Evolutionary conservation across 2,888 invertebrate species (phyloP), one percentile per base, ranked within the genome.

Genomic region (Macrosoma leucophasiata): DNA sequence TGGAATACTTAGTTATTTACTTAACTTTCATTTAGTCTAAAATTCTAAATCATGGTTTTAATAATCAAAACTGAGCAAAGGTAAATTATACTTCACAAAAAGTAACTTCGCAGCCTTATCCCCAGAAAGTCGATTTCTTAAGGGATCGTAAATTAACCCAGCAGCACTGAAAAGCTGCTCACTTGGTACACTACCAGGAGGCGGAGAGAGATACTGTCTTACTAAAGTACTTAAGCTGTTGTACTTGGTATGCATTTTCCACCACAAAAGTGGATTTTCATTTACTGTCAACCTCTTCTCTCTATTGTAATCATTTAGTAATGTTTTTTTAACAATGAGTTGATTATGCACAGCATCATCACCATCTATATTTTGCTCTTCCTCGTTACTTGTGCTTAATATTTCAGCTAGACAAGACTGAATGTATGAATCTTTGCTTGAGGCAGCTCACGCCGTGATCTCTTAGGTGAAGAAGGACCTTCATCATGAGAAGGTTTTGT

Each of bases 91-190:
- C 25, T 48, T 47, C 7, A 46, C 10, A 26, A 52, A 49, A 37
- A 49, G 41, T 37, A 48, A 41, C 35, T 46, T 46, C 29, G 43
- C 24, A 37, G 41, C 42, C 42, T 46, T 49, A 24, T 48, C 50
- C 29, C 40, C 43, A 1, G 46, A 34, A 33, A 48, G 39, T 41
- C 43, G 40, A 39, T 47, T 52, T 42, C 49, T 46, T 35, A 46
- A 39, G 12, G 40, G 18, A 19, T 46, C 41, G 24, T 46, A 48
- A 14, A 48, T 41, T 43, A 42, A 34, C 33, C 46, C 42, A 43
- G 36, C 32, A 41, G 41, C 43, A 46, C 48, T 44, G 44, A 50
- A 47, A 35, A 46, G 36, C 41, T 44, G 47, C 39, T 48, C 43
- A 22, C 43, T 44, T 3, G 48, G 40, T 39, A 49, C 46, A 25